Evolutionary conservation across 2,113 vertebrate species (phyloP).

Genomic region (Catharus fuscescens): DNA sequence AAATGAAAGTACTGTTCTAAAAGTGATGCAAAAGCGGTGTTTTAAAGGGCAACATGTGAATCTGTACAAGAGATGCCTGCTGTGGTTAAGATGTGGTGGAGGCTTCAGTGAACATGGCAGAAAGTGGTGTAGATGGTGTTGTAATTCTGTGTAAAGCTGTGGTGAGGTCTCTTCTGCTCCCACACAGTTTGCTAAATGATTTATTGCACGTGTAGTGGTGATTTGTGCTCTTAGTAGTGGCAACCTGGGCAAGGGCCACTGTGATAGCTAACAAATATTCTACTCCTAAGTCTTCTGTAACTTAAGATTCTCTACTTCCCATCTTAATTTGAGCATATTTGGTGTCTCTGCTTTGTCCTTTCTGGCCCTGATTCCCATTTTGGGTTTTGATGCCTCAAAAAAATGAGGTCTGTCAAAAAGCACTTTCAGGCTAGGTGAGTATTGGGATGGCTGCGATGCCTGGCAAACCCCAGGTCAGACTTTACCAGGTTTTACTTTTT

Average conservation of each 20-base stretch:
- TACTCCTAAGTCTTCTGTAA: neutral
- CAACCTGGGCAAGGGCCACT: neutral
- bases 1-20: neutral
- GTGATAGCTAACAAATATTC: neutral
- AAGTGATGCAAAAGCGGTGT: neutral
- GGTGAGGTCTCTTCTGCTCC: neutral
- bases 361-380: neutral
- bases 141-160: neutral
- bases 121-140: neutral
- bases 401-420: neutral
- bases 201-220: neutral
- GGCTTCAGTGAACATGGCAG: neutral
- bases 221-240: neutral
- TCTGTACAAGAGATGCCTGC: neutral
- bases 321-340: neutral
- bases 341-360: neutral
- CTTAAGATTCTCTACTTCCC: neutral
- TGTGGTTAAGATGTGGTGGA: neutral
- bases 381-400: neutral
- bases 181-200: neutral
- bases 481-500: neutral
- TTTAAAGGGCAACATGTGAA: neutral
- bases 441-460: neutral
- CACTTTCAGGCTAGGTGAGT: neutral
- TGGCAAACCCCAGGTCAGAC: neutral